Percentiles rank a stretch among this genome's conserved stretches.
phyloP scores from a whole-genome alignment of 2,888 invertebrate species.

The Limnephilus auricula region DNA sequence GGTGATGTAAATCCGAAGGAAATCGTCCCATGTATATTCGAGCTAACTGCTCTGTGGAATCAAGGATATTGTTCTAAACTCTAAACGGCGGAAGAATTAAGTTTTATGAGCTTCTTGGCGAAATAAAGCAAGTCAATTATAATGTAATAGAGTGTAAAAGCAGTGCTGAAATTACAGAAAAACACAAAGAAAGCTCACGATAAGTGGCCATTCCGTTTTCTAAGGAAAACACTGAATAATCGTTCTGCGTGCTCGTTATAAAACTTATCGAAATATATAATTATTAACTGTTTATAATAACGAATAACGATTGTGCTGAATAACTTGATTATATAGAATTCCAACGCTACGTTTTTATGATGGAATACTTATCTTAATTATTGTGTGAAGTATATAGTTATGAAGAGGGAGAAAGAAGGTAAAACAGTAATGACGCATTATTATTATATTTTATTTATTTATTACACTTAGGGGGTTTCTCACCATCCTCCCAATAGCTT shows the following conservation, averaged over 20 bases:
- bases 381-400: neutral
- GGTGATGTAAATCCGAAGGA: neutral
- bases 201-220: constrained; percentile 44
- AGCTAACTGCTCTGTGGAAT: neutral
- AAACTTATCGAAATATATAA: constrained; percentile 53
- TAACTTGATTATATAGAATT: constrained; percentile 21
- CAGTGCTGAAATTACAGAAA: constrained; percentile 50
- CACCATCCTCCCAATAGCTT: too few species aligned
- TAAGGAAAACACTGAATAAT: constrained; percentile 39
- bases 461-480: too few species aligned
- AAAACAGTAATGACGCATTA: neutral
- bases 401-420: neutral
- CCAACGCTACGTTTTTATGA: neutral
- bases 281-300: constrained; percentile 39
- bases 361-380: neutral
- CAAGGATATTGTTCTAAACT: constrained; percentile 31
- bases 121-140: constrained; percentile 48
- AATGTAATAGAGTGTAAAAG: constrained; percentile 48
- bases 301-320: constrained; percentile 26
- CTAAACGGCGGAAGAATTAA: constrained; percentile 33
- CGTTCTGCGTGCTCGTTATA: constrained; percentile 47
- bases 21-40: constrained; percentile 7
- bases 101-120: constrained; percentile 41
- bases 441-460: neutral
- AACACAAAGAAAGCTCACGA: constrained; percentile 50